Evolutionary conservation across 2,113 vertebrate species (phyloP).

Genomic region (Arizona elegans): DNA sequence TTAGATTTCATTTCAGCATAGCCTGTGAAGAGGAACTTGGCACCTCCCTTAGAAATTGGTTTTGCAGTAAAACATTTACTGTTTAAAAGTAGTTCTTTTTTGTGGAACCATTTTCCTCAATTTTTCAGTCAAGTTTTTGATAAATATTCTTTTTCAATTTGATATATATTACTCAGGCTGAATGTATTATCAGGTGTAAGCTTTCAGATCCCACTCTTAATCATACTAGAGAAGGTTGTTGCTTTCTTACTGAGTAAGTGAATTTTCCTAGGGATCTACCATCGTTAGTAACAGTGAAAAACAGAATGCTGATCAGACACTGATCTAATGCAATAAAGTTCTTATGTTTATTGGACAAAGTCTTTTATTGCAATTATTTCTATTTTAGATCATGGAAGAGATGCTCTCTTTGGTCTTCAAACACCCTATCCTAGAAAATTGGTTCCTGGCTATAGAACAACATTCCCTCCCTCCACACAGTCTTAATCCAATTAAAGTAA

Average conservation of each 20-base stretch:
- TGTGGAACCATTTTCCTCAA: background rate
- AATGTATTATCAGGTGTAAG: background rate
- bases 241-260: constrained; percentile 67
- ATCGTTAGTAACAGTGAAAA: background rate
- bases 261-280: constrained; percentile 40
- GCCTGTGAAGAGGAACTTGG: background rate
- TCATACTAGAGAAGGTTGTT: constrained; percentile 39
- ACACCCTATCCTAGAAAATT: constrained; percentile 82
- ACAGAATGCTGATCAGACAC: background rate
- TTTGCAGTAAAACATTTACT: background rate
- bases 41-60: background rate
- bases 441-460: constrained; percentile 87
- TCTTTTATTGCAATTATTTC: constrained; percentile 25
- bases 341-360: background rate
- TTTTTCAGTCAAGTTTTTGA: background rate
- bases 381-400: constrained; percentile 73
- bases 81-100: background rate
- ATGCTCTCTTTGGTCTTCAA: constrained; percentile 75
- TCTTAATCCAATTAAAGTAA: constrained; percentile 78
- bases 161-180: background rate
- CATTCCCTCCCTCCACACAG: constrained; percentile 72
- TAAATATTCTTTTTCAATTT: background rate
- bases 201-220: background rate
- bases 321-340: background rate
- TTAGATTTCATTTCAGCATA: background rate